These are phyloP conservation scores for Ptiloglossa arizonensis DNA, from an alignment of 1,140 invertebrate genomes.

Conservation along the genomic window DNA sequence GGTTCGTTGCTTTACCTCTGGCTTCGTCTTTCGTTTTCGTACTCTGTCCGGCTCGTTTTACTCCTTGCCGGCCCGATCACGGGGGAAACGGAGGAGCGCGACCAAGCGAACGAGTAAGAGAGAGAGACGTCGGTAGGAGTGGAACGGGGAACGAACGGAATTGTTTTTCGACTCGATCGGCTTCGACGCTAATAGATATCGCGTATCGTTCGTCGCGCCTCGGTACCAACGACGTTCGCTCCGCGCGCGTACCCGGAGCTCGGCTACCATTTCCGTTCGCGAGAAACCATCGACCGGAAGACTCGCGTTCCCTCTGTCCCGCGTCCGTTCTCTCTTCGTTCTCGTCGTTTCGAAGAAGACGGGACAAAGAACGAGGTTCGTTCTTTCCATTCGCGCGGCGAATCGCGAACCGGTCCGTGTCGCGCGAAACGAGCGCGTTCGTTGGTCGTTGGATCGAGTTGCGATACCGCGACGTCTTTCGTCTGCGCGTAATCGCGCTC, in stretches of 20 bases:
- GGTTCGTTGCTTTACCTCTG: conserved; percentile 43
- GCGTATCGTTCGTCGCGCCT: conserved; percentile 54
- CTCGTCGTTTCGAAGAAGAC: conserved; percentile 16
- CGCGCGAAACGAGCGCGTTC: too few species aligned
- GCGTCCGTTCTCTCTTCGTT: conserved; percentile 2
- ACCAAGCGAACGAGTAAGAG: not conserved
- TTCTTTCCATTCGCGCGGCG: too few species aligned
- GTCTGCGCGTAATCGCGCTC: conserved; percentile 64
- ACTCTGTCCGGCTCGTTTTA: not conserved
- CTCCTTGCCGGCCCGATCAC: not conserved
- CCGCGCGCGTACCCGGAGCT: not conserved
- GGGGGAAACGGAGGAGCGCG: too few species aligned
- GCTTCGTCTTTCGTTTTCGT: conserved; percentile 22
- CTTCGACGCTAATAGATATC: conserved; percentile 66
- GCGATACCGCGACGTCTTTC: conserved; percentile 78
- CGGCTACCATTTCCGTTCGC: not conserved
- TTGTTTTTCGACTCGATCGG: conserved; percentile 60
- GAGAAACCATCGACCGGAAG: not conserved
- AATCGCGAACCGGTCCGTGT: too few species aligned
- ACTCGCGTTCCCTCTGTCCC: not conserved
- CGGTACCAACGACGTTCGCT: too few species aligned
- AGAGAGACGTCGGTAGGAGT: not conserved
- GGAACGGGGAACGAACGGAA: conserved; percentile 22
- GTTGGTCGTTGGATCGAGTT: conserved; percentile 72
- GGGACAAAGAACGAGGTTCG: too few species aligned